Conservation (phyloP, 2,797 vertebrate genomes). For the Trachops cirrhosus region DNA sequence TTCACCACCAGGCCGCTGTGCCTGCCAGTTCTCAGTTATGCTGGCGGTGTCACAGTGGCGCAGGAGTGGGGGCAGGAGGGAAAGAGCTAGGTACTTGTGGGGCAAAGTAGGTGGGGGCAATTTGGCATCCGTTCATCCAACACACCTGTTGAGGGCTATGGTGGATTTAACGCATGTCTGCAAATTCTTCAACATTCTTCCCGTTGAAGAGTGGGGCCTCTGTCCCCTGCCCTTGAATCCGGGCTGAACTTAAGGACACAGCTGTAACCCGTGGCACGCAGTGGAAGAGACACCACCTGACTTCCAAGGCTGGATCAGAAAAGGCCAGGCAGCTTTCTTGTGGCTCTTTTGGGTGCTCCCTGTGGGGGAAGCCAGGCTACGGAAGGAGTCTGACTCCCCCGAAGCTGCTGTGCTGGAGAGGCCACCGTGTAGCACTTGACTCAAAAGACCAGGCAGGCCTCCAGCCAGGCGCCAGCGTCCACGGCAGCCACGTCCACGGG, state of each 20-base stretch:
- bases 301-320: neutral
- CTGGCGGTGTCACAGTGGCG: neutral
- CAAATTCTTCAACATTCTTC: neutral
- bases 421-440: neutral
- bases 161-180: neutral
- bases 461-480: neutral
- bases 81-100: neutral
- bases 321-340: neutral
- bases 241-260: neutral
- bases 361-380: neutral
- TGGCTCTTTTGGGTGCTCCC: neutral
- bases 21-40: neutral
- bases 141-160: neutral
- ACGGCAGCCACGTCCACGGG: fast-evolving
- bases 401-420: neutral
- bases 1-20: neutral
- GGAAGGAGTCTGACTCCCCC: neutral
- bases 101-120: too few species aligned
- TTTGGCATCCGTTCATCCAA: neutral
- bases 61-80: neutral
- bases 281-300: neutral
- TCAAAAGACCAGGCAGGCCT: neutral
- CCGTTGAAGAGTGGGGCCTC: neutral
- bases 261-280: neutral
- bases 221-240: neutral